Evolutionary conservation across 2,888 invertebrate genomes (phyloP).

Genomic region (Epinotia brunnichana): DNA sequence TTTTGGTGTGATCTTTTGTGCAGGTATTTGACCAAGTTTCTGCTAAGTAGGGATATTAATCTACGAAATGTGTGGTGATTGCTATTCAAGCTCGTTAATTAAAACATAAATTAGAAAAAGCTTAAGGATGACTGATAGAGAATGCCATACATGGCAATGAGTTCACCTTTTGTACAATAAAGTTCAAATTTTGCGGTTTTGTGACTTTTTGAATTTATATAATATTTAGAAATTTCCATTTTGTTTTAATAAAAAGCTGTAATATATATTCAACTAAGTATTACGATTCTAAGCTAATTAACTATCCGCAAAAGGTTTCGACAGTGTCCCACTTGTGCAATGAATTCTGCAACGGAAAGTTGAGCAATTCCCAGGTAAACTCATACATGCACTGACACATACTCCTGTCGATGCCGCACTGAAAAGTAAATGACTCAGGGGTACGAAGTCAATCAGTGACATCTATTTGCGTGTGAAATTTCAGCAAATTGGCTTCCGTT

Average conservation of each 20-base stretch:
- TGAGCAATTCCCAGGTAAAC: slow-evolving; percentile 8
- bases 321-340: neutral
- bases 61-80: no score
- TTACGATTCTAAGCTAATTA: no score
- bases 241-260: neutral
- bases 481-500: slow-evolving; percentile 12
- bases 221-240: neutral
- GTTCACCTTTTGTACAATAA: no score
- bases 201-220: neutral
- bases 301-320: neutral
- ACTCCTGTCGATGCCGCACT: slow-evolving; percentile 5
- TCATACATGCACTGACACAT: slow-evolving; percentile 5
- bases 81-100: no score
- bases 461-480: slow-evolving; percentile 26
- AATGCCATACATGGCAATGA: no score
- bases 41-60: no score
- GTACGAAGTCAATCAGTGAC: slow-evolving; percentile 23
- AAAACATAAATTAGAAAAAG: no score
- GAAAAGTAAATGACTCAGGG: slow-evolving; percentile 25
- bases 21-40: no score
- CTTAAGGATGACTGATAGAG: no score
- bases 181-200: no score
- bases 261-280: no score
- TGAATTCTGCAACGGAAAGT: neutral
- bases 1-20: no score